Percentiles rank a stretch among this genome's conserved stretches.
phyloP scores from a whole-genome alignment of 1,140 invertebrate genomes.

The Zaprionus ghesquierei region DNA sequence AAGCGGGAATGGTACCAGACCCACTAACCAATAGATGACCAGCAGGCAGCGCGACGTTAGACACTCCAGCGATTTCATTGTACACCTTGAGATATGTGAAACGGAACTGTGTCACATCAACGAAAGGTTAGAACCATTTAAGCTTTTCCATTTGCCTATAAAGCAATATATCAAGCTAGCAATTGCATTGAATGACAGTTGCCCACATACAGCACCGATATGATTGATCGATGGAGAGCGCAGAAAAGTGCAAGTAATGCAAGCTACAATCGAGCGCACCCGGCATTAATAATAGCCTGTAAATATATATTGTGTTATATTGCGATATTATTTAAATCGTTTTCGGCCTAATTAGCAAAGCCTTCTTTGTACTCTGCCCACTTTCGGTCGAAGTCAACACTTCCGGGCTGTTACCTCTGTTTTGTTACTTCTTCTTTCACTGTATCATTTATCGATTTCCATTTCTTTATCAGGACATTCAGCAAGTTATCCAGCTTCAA shows the following conservation, averaged over 20 bases:
- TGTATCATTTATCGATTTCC: background rate
- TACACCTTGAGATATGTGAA: background rate
- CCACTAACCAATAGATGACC: conserved; percentile 33
- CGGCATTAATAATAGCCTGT: too few relatives aligned
- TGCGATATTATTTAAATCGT: too few relatives aligned
- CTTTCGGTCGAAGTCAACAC: conserved; percentile 85
- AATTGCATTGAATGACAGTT: conserved; percentile 14
- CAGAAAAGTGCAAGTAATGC: too few relatives aligned
- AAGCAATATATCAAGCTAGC: conserved; percentile 10
- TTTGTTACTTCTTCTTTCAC: background rate
- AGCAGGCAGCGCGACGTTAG: conserved; percentile 32
- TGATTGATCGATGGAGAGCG: background rate
- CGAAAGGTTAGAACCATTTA: background rate
- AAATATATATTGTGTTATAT: too few relatives aligned
- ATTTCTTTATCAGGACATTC: background rate
- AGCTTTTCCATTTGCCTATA: background rate
- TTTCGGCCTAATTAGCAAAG: too few relatives aligned
- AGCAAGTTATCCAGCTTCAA: too few relatives aligned
- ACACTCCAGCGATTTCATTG: conserved; percentile 52
- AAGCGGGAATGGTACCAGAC: conserved; percentile 41
- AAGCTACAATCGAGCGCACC: too few relatives aligned
- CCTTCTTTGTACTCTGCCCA: conserved; percentile 86
- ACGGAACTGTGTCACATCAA: background rate
- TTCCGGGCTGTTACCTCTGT: conserved; percentile 73
- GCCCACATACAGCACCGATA: background rate